Evolutionary conservation across 2,888 invertebrate genomes (phyloP).

Genomic region (Rhorus exstirpatorius): DNA sequence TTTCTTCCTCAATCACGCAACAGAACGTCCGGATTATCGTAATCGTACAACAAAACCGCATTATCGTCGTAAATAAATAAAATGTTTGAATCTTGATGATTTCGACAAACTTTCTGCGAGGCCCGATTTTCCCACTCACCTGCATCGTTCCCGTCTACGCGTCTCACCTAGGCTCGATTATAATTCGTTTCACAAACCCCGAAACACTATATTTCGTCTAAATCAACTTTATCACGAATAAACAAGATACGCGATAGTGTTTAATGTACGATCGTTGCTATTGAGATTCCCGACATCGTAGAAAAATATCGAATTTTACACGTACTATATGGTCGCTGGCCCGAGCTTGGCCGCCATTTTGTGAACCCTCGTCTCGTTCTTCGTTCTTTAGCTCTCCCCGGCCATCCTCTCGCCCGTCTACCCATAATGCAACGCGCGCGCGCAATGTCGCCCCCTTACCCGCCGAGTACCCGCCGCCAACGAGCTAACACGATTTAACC

Average conservation of each 20-base stretch:
- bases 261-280: conserved; percentile 75
- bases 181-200: conserved; percentile 65
- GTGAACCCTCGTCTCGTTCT: conserved; percentile 80
- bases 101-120: conserved; percentile 76
- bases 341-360: conserved; percentile 85
- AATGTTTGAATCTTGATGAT: conserved; percentile 45
- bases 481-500: conserved; percentile 64
- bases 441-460: conserved; percentile 52
- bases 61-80: conserved; percentile 65
- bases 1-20: conserved; percentile 41
- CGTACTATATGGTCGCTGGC: conserved; percentile 84
- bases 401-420: conserved; percentile 65
- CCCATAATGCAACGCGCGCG: conserved; percentile 82
- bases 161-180: conserved; percentile 80
- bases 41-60: conserved; percentile 67
- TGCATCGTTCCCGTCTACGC: conserved; percentile 85
- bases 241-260: conserved; percentile 71
- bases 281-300: conserved; percentile 79
- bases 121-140: conserved; percentile 81
- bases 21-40: conserved; percentile 58
- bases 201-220: conserved; percentile 68
- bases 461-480: conserved; percentile 12
- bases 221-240: conserved; percentile 71
- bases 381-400: conserved; percentile 77
- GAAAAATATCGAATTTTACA: conserved; percentile 80